Evolutionary conservation across 2,797 vertebrate species (phyloP).

Genomic region (Danionella dracula): DNA sequence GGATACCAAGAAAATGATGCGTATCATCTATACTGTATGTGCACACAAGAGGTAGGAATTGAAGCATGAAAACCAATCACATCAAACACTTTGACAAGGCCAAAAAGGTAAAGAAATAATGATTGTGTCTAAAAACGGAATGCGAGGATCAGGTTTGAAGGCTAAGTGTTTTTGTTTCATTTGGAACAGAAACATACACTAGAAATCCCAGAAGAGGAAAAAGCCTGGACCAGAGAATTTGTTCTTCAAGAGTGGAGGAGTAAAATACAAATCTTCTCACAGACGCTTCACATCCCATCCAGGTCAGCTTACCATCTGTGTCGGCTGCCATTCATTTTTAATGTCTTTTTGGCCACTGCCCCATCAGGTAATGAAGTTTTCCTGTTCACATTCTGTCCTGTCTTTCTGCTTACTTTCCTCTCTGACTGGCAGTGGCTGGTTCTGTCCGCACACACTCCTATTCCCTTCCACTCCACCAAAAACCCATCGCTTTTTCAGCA

Average conservation of each 20-base stretch:
- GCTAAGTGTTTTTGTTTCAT: background rate
- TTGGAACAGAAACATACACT: background rate
- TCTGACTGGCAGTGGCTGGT: slow-evolving; percentile 7
- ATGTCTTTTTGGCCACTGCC: slow-evolving; percentile 38
- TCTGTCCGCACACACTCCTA: background rate
- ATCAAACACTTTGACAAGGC: background rate
- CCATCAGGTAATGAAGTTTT: slow-evolving; percentile 45
- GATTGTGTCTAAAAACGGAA: background rate
- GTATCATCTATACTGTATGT: slow-evolving; percentile 14
- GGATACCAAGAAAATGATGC: slow-evolving; percentile 8
- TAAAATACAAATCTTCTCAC: slow-evolving; percentile 13
- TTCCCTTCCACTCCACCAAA: slow-evolving; percentile 1
- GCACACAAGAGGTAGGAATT: slow-evolving; percentile 24
- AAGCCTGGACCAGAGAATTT: slow-evolving; percentile 8
- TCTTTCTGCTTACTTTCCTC: slow-evolving; percentile 20
- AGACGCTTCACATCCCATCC: slow-evolving; percentile 25
- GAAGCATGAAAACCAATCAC: slow-evolving; percentile 18
- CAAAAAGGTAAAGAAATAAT: slow-evolving; percentile 4
- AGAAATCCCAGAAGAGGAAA: background rate
- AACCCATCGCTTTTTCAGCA: slow-evolving; percentile 7
- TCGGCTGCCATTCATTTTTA: slow-evolving; percentile 44
- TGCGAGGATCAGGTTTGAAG: background rate
- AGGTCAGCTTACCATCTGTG: slow-evolving; percentile 34
- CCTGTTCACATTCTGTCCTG: slow-evolving; percentile 31
- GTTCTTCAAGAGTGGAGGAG: slow-evolving; percentile 6